Percentiles rank a stretch among this genome's conserved stretches.
Conservation (phyloP, 2,797 vertebrate genomes). For the Intellagama lesueurii region DNA sequence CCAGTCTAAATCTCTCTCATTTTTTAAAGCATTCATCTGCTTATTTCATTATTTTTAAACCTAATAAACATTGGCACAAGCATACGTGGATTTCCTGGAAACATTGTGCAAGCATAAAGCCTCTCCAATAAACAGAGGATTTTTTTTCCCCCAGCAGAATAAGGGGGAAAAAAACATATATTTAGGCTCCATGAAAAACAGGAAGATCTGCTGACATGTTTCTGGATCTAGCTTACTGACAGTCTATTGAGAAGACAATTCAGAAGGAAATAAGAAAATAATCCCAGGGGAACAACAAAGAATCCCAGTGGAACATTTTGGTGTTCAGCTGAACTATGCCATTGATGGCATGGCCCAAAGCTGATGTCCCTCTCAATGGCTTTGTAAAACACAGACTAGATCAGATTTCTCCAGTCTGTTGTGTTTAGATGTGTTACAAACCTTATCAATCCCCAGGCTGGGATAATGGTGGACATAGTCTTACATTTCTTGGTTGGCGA, state of each 20-base stretch:
- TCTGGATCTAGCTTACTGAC: constrained; percentile 32
- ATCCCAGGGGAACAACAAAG: not conserved
- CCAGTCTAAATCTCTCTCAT: constrained; percentile 35
- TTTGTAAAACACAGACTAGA: not conserved
- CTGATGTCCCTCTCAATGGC: not conserved
- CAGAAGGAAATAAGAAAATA: not conserved
- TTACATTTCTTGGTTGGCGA: not conserved
- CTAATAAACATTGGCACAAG: constrained; percentile 69
- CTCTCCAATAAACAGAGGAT: constrained; percentile 65
- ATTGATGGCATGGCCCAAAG: not conserved
- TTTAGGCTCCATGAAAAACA: constrained; percentile 39
- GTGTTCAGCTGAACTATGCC: not conserved
- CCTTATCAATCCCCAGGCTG: not conserved
- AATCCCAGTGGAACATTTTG: not conserved
- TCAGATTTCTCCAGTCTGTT: not conserved
- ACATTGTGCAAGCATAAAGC: constrained; percentile 71
- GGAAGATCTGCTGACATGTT: constrained; percentile 17
- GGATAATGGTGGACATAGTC: not conserved
- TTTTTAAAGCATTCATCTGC: constrained; percentile 51
- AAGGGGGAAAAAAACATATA: constrained; percentile 51
- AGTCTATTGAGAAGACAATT: not conserved
- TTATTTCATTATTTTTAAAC: constrained; percentile 71
- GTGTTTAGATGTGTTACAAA: not conserved
- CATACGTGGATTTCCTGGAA: constrained; percentile 72
- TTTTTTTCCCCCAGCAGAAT: constrained; percentile 61